These are phyloP conservation scores for Carcharodon carcharias DNA, from an alignment of 2,797 vertebrate species.

Conservation along the genomic window DNA sequence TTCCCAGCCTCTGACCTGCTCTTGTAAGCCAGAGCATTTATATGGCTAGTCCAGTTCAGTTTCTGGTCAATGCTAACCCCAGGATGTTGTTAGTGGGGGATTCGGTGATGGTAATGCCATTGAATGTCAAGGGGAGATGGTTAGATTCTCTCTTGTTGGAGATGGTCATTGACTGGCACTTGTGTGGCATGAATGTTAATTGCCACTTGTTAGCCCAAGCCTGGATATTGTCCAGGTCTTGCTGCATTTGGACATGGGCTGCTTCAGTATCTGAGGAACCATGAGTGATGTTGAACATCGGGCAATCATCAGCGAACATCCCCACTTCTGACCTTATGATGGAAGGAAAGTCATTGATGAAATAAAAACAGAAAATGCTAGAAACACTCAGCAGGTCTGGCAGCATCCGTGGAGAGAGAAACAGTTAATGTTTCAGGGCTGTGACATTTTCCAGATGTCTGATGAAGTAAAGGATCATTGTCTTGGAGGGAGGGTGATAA, in stretches of 20 bases:
- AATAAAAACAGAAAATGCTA: neutral
- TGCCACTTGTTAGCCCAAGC: neutral
- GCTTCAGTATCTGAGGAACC: neutral
- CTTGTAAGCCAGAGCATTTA: neutral
- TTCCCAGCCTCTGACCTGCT: neutral
- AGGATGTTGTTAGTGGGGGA: too few species aligned
- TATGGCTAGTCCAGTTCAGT: neutral
- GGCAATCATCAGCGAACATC: neutral
- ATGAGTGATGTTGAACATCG: neutral
- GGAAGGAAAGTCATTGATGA: neutral
- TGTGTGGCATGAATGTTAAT: neutral
- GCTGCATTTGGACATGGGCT: too few species aligned
- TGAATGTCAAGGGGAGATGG: neutral
- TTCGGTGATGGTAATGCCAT: neutral
- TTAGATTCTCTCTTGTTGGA: neutral
- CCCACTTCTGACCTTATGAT: neutral
- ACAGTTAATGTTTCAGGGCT: neutral
- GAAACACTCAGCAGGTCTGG: neutral
- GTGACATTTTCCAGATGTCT: neutral
- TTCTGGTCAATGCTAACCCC: neutral
- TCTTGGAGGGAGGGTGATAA: neutral
- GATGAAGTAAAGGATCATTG: neutral
- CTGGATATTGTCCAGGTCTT: neutral
- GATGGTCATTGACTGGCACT: neutral
- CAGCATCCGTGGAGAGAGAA: neutral